These are phyloP conservation scores for Lepus europaeus DNA, from an alignment of 2,113 vertebrate genomes.

Conservation along the genomic window DNA sequence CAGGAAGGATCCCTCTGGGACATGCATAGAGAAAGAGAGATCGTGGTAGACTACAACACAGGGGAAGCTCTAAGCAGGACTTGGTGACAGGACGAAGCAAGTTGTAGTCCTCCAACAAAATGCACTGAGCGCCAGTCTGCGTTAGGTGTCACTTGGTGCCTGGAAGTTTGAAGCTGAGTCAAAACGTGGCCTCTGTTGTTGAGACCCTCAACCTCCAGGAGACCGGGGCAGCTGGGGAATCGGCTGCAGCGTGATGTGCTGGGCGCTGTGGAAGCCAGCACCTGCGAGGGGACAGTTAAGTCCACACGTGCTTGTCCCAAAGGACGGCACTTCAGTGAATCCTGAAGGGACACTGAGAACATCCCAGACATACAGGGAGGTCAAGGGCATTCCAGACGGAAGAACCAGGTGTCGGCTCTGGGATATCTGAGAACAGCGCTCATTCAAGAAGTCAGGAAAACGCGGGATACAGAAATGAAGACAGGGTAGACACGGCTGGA, in stretches of 20 bases:
- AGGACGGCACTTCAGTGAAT: background rate
- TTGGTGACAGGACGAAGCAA: background rate
- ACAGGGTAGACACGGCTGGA: background rate
- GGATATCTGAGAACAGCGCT: background rate
- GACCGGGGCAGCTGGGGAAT: background rate
- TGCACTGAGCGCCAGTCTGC: background rate
- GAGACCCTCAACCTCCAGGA: background rate
- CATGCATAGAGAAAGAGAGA: background rate
- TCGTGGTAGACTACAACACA: background rate
- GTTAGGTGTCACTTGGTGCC: background rate
- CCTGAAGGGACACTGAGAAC: background rate
- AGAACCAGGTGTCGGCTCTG: background rate
- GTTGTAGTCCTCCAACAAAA: background rate
- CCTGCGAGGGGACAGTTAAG: background rate
- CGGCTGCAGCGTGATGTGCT: background rate
- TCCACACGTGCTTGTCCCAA: background rate
- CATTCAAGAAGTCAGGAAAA: background rate
- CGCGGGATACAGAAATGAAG: background rate
- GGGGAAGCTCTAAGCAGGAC: background rate
- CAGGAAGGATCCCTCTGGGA: background rate
- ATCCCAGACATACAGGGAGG: background rate
- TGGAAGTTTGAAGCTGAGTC: background rate
- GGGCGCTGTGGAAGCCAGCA: background rate
- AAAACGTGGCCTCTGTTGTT: background rate
- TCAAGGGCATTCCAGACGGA: background rate